phyloP scores from a whole-genome alignment of 2,113 vertebrate genomes.

The Pongo abelii region DNA sequence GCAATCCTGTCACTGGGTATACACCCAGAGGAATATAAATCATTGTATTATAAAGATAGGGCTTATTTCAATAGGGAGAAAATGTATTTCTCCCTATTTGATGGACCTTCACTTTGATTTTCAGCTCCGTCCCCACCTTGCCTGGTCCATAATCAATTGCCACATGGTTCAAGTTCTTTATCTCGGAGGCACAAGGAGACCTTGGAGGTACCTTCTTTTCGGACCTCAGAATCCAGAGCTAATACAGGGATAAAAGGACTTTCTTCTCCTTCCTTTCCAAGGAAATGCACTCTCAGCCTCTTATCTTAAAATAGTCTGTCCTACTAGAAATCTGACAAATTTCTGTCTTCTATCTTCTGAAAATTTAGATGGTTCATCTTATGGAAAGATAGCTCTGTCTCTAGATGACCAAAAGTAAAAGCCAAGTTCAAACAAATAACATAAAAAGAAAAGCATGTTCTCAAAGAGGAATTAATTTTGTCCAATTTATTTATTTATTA shows the following conservation, averaged over 20 bases:
- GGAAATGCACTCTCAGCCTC: neutral
- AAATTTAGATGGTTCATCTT: neutral
- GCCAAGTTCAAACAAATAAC: neutral
- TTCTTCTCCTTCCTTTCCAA: neutral
- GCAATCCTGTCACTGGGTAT: too few species aligned
- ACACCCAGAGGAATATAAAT: too few species aligned
- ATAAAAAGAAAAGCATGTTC: neutral
- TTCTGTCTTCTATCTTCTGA: neutral
- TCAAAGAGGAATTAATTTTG: neutral
- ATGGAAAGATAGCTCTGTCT: neutral
- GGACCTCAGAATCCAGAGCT: neutral
- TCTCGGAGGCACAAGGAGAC: neutral
- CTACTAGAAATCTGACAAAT: neutral
- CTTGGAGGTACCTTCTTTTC: accelerated
- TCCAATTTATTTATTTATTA: too few species aligned
- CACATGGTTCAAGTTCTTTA: neutral
- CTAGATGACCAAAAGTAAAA: neutral
- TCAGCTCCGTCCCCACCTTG: accelerated
- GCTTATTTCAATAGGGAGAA: neutral
- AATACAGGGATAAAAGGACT: neutral
- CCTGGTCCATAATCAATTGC: neutral
- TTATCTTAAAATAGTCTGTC: neutral
- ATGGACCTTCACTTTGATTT: neutral
- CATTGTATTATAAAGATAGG: accelerated
- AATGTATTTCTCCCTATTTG: constrained; percentile 9